Conservation (phyloP, 2,113 vertebrate species). For the Dipodomys stephensi region DNA sequence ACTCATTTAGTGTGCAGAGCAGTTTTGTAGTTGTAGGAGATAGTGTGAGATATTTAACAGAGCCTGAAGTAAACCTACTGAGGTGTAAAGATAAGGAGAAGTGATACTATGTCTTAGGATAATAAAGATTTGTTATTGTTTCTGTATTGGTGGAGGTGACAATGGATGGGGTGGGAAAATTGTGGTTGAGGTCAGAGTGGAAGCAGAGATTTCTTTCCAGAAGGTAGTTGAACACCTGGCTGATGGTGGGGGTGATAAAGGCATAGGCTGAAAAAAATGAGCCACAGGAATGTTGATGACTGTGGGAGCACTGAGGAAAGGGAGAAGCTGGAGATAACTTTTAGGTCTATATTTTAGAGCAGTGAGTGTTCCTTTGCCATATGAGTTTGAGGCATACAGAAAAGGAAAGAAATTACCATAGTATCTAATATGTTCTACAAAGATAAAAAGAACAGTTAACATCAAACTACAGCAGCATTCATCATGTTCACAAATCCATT, state of each 20-base stretch:
- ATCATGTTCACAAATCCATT: neutral
- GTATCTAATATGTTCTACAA: slow-evolving; percentile 3
- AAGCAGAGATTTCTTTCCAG: neutral
- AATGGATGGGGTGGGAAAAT: neutral
- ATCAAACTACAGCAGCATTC: neutral
- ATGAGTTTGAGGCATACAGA: neutral
- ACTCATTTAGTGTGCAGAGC: neutral
- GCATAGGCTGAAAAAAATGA: neutral
- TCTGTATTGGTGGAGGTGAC: neutral
- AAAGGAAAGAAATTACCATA: neutral
- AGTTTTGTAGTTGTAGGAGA: neutral
- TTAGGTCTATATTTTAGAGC: neutral
- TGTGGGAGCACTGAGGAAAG: neutral
- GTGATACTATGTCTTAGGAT: neutral
- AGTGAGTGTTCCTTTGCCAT: neutral
- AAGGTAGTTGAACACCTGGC: neutral
- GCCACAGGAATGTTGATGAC: neutral
- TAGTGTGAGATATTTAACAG: neutral
- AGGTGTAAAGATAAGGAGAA: neutral
- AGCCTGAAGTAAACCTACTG: no score
- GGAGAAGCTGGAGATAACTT: neutral
- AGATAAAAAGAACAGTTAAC: neutral
- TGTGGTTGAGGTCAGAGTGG: neutral
- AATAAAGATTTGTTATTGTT: neutral
- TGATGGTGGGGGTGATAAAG: neutral